Evolutionary conservation across 2,113 vertebrate species (phyloP).

Genomic region (rabbit (Oryctolagus cuniculus)): DNA sequence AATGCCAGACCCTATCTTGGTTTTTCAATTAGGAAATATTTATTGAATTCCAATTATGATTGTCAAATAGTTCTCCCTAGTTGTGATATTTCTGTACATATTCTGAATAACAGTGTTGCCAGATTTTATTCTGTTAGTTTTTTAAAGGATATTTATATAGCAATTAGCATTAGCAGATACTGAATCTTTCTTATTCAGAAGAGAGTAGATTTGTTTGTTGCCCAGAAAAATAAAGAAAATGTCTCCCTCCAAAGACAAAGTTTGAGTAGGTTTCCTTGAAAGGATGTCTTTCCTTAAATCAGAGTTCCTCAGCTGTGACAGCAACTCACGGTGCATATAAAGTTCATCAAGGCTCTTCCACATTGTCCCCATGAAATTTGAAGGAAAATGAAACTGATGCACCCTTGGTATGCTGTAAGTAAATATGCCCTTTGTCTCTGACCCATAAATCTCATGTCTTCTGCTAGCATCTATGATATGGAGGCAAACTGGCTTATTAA

Average conservation of each 20-base stretch:
- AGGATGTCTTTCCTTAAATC: background rate
- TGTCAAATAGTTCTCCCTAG: background rate
- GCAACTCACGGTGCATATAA: background rate
- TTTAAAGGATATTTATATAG: background rate
- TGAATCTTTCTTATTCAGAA: background rate
- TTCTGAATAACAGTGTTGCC: background rate
- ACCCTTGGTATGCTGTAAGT: background rate
- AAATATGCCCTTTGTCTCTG: background rate
- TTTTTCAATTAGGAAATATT: conserved; percentile 7
- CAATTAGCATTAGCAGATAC: background rate
- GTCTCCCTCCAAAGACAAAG: background rate
- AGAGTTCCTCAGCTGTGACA: background rate
- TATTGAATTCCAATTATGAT: background rate
- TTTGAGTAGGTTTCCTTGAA: background rate
- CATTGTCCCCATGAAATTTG: background rate
- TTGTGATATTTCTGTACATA: background rate
- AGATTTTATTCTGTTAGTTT: background rate
- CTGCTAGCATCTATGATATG: background rate
- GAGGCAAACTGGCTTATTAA: background rate
- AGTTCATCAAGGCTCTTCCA: background rate
- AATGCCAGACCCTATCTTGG: background rate
- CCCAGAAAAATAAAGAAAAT: background rate
- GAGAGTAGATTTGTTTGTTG: background rate
- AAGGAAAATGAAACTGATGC: background rate
- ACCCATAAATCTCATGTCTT: background rate